Conservation (phyloP, 2,888 invertebrate genomes). For the Seladonia tumulorum region DNA sequence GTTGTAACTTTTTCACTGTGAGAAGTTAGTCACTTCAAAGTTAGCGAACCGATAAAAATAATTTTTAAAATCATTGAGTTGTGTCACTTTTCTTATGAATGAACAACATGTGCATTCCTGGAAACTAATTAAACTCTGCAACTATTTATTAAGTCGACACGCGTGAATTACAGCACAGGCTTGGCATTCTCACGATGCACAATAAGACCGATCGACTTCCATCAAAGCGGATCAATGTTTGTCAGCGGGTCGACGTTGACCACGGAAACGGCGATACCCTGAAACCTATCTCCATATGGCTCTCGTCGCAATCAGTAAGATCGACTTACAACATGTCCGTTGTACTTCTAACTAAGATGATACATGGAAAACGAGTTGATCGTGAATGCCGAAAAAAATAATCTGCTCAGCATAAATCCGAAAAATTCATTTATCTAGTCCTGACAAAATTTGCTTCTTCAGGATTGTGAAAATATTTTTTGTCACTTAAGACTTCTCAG, state of each 20-base stretch:
- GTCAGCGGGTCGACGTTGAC: slow-evolving; percentile 54
- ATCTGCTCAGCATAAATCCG: background rate
- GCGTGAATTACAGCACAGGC: slow-evolving; percentile 9
- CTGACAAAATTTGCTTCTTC: background rate
- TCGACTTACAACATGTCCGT: slow-evolving; percentile 63
- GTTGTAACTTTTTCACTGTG: too few relatives aligned
- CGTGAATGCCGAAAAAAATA: background rate
- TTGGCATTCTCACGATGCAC: slow-evolving; percentile 40
- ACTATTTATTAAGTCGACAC: too few relatives aligned
- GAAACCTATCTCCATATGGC: slow-evolving; percentile 66
- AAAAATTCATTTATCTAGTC: background rate
- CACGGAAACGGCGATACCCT: slow-evolving; percentile 70
- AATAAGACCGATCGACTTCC: slow-evolving; percentile 48
- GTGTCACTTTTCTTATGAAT: too few relatives aligned
- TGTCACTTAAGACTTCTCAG: too few relatives aligned
- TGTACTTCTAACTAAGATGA: slow-evolving; percentile 16
- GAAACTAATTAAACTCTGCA: background rate
- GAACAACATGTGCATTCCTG: too few relatives aligned
- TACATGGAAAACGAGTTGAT: slow-evolving; percentile 3
- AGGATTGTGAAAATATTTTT: background rate
- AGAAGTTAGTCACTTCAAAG: too few relatives aligned
- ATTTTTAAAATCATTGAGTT: too few relatives aligned
- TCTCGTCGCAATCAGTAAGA: slow-evolving; percentile 68
- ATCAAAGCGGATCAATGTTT: slow-evolving; percentile 56
- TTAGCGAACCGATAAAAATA: too few relatives aligned